Evolutionary conservation across 2,113 vertebrate genomes (phyloP).

Genomic region (Mirza zaza): DNA sequence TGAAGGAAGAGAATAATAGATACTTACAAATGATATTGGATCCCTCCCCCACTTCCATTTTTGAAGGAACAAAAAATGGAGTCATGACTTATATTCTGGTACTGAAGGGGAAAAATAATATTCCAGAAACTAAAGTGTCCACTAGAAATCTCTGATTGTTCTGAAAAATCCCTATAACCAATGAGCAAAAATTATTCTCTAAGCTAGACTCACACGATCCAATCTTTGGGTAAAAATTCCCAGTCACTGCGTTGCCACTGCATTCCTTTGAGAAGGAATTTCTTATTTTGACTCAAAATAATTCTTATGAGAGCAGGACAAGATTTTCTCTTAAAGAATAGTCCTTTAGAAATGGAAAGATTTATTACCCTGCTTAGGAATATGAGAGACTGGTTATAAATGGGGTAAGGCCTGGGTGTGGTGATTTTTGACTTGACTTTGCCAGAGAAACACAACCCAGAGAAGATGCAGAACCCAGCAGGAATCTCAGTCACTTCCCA

Average conservation of each 20-base stretch:
- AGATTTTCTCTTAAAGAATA: not conserved
- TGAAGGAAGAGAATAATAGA: conserved; percentile 25
- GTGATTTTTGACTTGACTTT: conserved; percentile 13
- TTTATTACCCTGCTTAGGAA: not conserved
- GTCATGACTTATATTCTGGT: not conserved
- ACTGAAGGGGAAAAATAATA: not conserved
- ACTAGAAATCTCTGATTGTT: conserved; percentile 5
- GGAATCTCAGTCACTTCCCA: not conserved
- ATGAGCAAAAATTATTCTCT: not conserved
- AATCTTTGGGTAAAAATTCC: not conserved
- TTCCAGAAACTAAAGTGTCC: not conserved
- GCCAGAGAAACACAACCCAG: not conserved
- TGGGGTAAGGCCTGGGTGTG: not conserved
- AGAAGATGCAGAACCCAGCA: not conserved
- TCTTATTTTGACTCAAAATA: not conserved
- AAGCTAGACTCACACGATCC: not conserved
- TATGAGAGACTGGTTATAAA: not conserved
- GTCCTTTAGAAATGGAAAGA: not conserved
- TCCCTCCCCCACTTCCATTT: not conserved
- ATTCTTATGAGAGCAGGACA: not conserved
- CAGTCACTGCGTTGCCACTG: not conserved
- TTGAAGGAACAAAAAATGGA: conserved; percentile 23
- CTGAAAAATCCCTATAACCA: not conserved
- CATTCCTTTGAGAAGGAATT: not conserved
- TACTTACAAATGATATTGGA: not conserved